A percentile compares a stretch with the other conserved stretches of the same genome.
phyloP scores from a whole-genome alignment of 2,888 invertebrate genomes.

The Uropetala carovei region DNA sequence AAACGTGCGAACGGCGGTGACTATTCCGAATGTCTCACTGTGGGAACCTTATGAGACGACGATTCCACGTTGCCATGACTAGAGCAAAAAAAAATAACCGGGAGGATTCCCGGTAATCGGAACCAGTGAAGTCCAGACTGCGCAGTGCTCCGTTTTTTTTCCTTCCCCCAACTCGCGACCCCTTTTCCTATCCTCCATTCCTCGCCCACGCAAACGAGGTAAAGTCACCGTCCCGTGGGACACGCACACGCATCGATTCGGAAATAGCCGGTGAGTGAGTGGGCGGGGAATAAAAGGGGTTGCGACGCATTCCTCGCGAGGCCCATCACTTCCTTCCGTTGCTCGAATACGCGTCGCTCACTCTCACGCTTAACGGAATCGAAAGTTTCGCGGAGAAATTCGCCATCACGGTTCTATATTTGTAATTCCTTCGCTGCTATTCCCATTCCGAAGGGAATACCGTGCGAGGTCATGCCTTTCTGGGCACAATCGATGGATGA shows the following conservation, averaged over 20 bases:
- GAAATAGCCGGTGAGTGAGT: slow-evolving; percentile 54
- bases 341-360: neutral
- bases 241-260: neutral
- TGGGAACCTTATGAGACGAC: neutral
- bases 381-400: neutral
- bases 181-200: neutral
- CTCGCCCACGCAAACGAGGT: slow-evolving; percentile 2
- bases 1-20: neutral
- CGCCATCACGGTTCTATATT: no score
- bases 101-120: neutral
- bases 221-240: slow-evolving; percentile 45
- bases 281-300: neutral
- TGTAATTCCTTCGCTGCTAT: no score
- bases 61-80: neutral
- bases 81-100: neutral
- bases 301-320: slow-evolving; percentile 4
- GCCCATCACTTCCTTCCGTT: slow-evolving; percentile 42
- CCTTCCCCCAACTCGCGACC: neutral
- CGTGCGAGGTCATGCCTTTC: no score
- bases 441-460: no score
- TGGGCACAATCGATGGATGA: no score
- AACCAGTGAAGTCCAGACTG: neutral
- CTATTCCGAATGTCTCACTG: neutral
- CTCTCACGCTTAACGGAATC: neutral
- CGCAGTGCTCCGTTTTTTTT: neutral